phyloP scores from a whole-genome alignment of 2,113 vertebrate genomes.

The Chunga burmeisteri region DNA sequence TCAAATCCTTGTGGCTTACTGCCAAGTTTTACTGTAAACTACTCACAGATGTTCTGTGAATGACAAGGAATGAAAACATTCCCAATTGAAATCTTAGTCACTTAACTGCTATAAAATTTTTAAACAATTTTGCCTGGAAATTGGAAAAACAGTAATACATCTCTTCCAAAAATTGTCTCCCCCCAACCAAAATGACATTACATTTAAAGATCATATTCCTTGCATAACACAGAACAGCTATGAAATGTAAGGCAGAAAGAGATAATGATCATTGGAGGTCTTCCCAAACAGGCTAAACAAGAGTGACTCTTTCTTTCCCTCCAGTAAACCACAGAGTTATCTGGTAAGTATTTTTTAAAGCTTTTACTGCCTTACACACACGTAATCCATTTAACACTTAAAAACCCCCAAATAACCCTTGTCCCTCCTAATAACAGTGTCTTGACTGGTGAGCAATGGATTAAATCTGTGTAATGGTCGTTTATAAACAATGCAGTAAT shows the following conservation, averaged over 20 bases:
- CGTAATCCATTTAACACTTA: not conserved
- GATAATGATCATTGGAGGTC: not conserved
- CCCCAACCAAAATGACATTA: not conserved
- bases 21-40: not conserved
- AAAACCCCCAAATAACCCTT: not conserved
- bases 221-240: not conserved
- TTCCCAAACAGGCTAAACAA: not conserved
- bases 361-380: not conserved
- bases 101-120: not conserved
- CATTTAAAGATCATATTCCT: not conserved
- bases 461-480: not conserved
- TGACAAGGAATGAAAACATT: not conserved
- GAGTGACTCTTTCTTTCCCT: not conserved
- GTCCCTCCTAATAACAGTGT: not conserved
- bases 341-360: not conserved
- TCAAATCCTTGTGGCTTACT: not conserved
- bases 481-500: not conserved
- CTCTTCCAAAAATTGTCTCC: not conserved
- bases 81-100: not conserved
- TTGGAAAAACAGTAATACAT: not conserved
- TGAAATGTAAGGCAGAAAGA: not conserved
- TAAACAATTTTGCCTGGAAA: not conserved
- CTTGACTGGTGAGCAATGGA: not conserved
- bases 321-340: not conserved
- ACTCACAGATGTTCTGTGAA: conserved; percentile 3